Base-by-base conservation (phyloP, 2,113 vertebrate genomes). In the Junco hyemalis region DNA sequence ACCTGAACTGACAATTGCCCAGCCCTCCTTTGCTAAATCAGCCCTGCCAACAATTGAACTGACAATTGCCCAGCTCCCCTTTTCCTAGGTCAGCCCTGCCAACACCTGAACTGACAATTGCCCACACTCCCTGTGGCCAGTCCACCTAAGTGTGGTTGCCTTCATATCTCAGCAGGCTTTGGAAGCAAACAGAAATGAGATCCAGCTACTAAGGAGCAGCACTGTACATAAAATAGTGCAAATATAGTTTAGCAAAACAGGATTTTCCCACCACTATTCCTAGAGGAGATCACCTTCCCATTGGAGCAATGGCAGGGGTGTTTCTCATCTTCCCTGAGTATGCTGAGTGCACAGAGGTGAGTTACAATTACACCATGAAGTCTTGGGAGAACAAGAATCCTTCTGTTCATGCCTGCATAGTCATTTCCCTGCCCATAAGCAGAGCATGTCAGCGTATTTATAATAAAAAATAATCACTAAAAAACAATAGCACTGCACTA, bases 401-500 rank as follows among this genome's bases (percentile, higher is more conserved):
- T 86, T 88, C 76, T 66, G 12, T 57, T 83, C 70, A 38, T 28
- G 29, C 8, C 42, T 59, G 23, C 22, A 47, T 47, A 69, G 36
- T 61, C 57, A 82, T 80, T 65, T 61, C 42, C 33, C 11, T 42
- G 23, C 3, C 36, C 51, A 44, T 26, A 8, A 86, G 13, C 18
- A 66, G 42, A 80, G 8, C 2, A 3, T 38, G 28, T 57, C 33
- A n/a, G 23, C 24, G 57, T 82, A 69, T 15, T 48, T 26, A 54
- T 56, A 81, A 68, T 40, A 93, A 90, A 84, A 90, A 88, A 84
- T 78, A 68, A 77, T 80, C 85, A 53, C 79, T 88, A 80, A 69
- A 12, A 88, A 92, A 74, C 42, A 83, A 70, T 28, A 81, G 14
- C 26, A 81, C 24, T n/a, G 35, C 22, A 57, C 23, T 69, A 65